Percentiles rank a stretch among this genome's conserved stretches.
Evolutionary conservation across 2,888 invertebrate genomes (phyloP).

Genomic region (Ochlodes sylvanus): DNA sequence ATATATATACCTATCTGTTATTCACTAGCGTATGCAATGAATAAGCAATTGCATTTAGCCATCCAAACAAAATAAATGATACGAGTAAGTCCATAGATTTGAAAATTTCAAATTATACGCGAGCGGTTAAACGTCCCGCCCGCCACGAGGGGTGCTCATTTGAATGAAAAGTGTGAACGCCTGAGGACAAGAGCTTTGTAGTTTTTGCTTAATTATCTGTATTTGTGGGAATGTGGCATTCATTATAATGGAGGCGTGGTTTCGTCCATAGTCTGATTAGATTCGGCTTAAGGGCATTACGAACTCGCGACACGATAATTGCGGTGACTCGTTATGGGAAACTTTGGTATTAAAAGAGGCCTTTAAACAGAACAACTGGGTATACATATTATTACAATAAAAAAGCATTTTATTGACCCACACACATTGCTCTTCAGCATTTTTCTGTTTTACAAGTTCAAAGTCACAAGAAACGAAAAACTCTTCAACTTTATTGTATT

Average conservation of each 20-base stretch:
- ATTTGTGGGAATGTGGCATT: conserved; percentile 67
- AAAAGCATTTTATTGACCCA: no score
- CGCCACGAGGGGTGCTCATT: conserved; percentile 67
- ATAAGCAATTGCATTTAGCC: no score
- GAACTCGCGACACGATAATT: conserved; percentile 30
- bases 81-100: conserved; percentile 23
- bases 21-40: no score
- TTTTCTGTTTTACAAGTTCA: no score
- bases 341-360: conserved; percentile 5
- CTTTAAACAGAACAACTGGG: no score
- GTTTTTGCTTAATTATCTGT: conserved; percentile 79
- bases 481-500: no score
- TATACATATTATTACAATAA: no score
- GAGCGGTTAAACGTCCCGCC: conserved; percentile 62
- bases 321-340: conserved; percentile 31
- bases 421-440: no score
- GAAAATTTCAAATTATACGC: conserved; percentile 41
- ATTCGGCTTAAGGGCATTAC: conserved; percentile 75
- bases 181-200: conserved; percentile 70
- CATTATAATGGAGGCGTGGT: conserved; percentile 61
- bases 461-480: no score
- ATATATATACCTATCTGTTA: no score
- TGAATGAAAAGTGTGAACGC: conserved; percentile 73
- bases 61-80: neutral
- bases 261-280: conserved; percentile 62